Evolutionary conservation across 2,113 vertebrate species (phyloP).

Genomic region (Sphyrna mokarran): DNA sequence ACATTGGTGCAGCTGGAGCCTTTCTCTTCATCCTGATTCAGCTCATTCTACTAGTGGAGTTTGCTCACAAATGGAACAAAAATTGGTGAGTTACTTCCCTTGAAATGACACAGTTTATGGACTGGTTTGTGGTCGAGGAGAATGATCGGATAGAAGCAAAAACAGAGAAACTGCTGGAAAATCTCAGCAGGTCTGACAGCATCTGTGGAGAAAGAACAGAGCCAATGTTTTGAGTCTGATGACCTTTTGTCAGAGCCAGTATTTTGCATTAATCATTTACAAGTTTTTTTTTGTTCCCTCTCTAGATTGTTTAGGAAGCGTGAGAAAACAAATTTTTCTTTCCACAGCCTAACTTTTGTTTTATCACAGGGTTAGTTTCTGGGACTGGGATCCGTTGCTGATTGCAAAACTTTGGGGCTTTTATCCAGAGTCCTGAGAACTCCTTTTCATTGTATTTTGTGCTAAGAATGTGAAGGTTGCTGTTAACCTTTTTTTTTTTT

Average conservation of each 20-base stretch:
- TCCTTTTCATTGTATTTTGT: background rate
- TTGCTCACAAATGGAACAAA: slow-evolving; percentile 96
- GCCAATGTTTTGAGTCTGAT: no score
- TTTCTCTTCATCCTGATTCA: slow-evolving; percentile 84
- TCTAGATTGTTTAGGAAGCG: background rate
- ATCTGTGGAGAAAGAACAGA: no score
- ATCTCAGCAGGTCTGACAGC: no score
- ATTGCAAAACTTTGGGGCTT: background rate
- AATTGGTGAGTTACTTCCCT: slow-evolving; percentile 73
- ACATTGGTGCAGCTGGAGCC: slow-evolving; percentile 73
- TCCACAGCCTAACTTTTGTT: background rate
- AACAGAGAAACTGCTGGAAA: no score
- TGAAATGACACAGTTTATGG: no score
- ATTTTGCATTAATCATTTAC: background rate
- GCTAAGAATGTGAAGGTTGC: background rate
- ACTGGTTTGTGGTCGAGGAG: slow-evolving; percentile 38
- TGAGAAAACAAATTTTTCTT: background rate
- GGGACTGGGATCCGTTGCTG: background rate
- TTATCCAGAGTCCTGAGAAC: background rate
- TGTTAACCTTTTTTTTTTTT: background rate
- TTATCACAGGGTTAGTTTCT: background rate
- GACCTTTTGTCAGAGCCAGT: no score
- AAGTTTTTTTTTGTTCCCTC: background rate
- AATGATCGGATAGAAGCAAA: background rate
- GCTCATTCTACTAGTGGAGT: slow-evolving; percentile 85